Base-by-base conservation (phyloP, 2,113 vertebrate genomes). In the Prietella phreatophila region DNA sequence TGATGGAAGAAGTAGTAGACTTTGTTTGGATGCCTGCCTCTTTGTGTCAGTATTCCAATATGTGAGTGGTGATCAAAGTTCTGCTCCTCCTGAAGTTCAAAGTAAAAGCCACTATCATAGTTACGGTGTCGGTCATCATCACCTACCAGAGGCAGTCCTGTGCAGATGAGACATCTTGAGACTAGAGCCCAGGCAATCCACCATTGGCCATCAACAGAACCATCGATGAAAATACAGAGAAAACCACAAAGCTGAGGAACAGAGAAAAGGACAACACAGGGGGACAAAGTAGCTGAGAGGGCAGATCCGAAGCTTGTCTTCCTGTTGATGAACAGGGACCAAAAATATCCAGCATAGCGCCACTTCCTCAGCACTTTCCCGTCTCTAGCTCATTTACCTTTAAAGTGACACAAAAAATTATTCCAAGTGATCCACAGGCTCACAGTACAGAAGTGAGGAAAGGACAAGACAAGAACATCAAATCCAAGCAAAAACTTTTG, bases 101-200 rank as follows among this genome's bases (percentile, higher is more conserved):
- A 15, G 36, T 50, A 84, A 88, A 84, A 53, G n/a, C 27, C 67
- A 42, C 47, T 55, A 85, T 76, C 60, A 63, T 20, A 58, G 65
- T 36, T 56, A 67, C 87, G 79, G 11, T 82, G 75, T 39, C 56
- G 56, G 39, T 53, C 85, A 84, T 86, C 87, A 81, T 79, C 90
- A 94, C 93, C 92, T 94, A 93, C 92, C 93, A 25, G 89, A 91
- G 88, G 82, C 60, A 10, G 86, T 3, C 47, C 8, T 56, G 82
- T 80, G 89, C 39, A 90, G 86, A 80, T 36, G 80, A 71, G 88
- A 92, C 89, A 78, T 91, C 86, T 86, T 27, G 88, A 91, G 89
- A 30, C 53, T 4, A 84, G 83, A 61, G 11, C 17, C 75, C 78
- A 91, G 86, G 55, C 75, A 91, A 84, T 95, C 92, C 94, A 94